These are phyloP conservation scores for Eristalinus aeneus DNA, from an alignment of 2,888 invertebrate species.

Conservation along the genomic window DNA sequence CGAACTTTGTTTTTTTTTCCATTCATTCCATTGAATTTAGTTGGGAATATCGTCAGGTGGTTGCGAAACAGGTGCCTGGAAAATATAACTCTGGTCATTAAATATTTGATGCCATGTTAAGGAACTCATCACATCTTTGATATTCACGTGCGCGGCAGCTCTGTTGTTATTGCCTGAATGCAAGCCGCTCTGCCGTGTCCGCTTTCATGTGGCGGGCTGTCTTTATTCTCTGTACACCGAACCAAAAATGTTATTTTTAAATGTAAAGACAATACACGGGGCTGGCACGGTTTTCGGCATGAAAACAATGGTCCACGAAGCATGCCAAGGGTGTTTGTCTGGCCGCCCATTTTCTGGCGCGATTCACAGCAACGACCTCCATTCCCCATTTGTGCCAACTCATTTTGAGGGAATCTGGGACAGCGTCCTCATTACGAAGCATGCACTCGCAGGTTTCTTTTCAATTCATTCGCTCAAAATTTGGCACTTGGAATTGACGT, in stretches of 20 bases:
- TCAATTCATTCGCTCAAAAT: not conserved
- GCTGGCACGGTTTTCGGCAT: too few species aligned
- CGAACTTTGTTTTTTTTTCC: constrained; percentile 5
- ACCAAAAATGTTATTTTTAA: too few species aligned
- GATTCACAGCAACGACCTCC: not conserved
- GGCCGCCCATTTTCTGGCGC: not conserved
- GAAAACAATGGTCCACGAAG: not conserved
- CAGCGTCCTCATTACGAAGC: not conserved
- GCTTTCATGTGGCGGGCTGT: too few species aligned
- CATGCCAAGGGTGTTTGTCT: not conserved
- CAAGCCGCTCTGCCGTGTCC: too few species aligned
- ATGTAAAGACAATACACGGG: too few species aligned
- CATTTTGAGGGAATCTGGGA: not conserved
- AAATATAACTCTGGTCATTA: not conserved
- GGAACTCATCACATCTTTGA: too few species aligned
- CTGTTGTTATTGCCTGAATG: not conserved
- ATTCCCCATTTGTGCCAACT: not conserved
- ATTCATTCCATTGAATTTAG: too few species aligned
- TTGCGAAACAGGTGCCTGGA: not conserved
- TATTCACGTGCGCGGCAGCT: not conserved
- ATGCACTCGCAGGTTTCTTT: not conserved
- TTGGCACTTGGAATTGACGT: constrained; percentile 14
- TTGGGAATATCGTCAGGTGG: not conserved
- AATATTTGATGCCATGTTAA: not conserved
- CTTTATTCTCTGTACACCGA: too few species aligned